Base-by-base conservation (phyloP, 64 coral and sea anemone species). In the Dendrophyllia cribrosa region DNA sequence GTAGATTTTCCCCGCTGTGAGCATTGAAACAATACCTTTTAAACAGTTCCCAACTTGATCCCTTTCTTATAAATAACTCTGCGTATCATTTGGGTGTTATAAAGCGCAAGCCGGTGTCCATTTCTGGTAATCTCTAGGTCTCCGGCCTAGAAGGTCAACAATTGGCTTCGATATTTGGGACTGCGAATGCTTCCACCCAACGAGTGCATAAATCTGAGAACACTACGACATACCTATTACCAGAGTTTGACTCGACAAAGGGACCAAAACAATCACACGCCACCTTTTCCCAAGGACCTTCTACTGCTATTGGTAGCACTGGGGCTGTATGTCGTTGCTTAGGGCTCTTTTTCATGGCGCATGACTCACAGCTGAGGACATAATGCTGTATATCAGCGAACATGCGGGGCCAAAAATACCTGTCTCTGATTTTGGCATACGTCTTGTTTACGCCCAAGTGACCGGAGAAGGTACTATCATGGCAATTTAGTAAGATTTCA, bases 401-500 rank as follows among this genome's bases (percentile, higher is more conserved):
- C 60, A 63, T 63, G 2, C 12, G 4, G 3, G 60, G 60, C 60
- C 60, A 63, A 19, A 63, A 63, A 19, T 63, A 63, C 3, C 60
- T 7, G 15, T 63, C 60, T 7, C 60, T 3, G 12, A 63, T 4
- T 3, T 63, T 63, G 16, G 60, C 60, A 63, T 63, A 43, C 4
- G 26, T 73, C 70, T 88, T 88, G 8, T 72, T 34, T 11, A 62
- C 58, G 1, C 72, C 87, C 23, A 89, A 20, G 24, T 89, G 73
- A 22, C 87, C 58, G 3, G 58, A 58, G 10, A 64, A 51, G 26
- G 87, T 72, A 24, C 48, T 51, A 66, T 89, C 87, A n/a, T 89
- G 87, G 1, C 20, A 56, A 23, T 77, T 24, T 13, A 75, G 15
- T 9, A 89, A 16, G 13, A 89, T 15, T 48, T 65, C 72, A 16